A percentile compares a stretch with the other conserved stretches of the same genome.
phyloP scores from a whole-genome alignment of 2,888 invertebrate genomes.

The Habrosyne pyritoides region DNA sequence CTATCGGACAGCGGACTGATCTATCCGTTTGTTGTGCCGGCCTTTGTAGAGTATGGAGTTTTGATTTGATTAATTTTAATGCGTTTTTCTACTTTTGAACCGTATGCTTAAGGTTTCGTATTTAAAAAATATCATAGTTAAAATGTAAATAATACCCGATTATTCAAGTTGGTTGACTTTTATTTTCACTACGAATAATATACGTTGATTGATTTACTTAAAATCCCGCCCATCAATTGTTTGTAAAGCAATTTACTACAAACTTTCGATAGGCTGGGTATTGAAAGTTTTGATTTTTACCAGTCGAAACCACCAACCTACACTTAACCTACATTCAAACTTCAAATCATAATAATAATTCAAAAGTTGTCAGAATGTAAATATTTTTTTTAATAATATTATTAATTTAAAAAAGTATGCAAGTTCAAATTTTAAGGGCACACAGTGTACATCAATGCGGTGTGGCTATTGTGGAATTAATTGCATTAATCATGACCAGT shows the following conservation, averaged over 20 bases:
- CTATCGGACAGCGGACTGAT: conserved; percentile 68
- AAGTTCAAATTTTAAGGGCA: conserved; percentile 38
- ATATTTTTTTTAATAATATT: conserved; percentile 12
- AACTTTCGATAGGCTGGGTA: background rate
- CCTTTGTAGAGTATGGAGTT: conserved; percentile 36
- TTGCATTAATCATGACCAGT: conserved; percentile 80
- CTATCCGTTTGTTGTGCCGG: conserved; percentile 59
- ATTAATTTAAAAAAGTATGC: conserved; percentile 10
- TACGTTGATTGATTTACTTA: background rate
- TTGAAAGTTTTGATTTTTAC: background rate
- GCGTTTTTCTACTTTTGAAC: background rate
- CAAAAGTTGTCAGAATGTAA: background rate
- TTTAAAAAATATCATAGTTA: background rate
- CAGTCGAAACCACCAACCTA: background rate
- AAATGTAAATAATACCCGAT: background rate
- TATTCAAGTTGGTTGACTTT: background rate
- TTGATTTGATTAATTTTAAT: conserved; percentile 6
- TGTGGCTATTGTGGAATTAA: conserved; percentile 79
- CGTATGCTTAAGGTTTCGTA: no score
- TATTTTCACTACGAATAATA: background rate
- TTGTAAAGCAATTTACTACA: background rate
- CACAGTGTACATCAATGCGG: conserved; percentile 59
- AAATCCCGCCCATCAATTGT: background rate
- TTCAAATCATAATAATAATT: background rate
- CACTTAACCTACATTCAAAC: background rate